Base-by-base conservation (phyloP, 2,113 vertebrate species). In the Lonchura striata region DNA sequence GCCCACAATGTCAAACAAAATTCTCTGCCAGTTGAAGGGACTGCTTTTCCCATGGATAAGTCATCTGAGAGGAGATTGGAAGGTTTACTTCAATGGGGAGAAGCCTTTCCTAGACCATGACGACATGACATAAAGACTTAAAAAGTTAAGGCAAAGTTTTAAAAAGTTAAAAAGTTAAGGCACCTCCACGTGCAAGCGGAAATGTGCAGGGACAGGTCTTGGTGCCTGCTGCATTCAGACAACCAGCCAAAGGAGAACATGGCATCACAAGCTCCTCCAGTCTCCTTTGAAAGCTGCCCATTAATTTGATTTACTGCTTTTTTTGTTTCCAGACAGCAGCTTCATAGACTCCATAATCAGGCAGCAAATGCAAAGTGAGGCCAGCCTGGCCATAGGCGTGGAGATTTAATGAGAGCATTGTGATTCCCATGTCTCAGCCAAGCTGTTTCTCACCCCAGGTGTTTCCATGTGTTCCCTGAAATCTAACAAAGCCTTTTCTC, bases 401-500 rank as follows among this genome's bases (percentile, higher is more conserved):
- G 81, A 90, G 91, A 77, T 93, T 86, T 96, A 94, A 97, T n/a
- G 80, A 97, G 86, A 90, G 72, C 54, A n/a, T 66, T 93, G 77
- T 53, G 64, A 91, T 82, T 96, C 44, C 81, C 44, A 50, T 64
- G 81, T 88, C 86, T 87, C 86, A 90, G 85, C 56, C 90, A 83
- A 92, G 92, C 92, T 97, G 92, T 94, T 94, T 74, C 70, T 89
- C 64, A 39, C 83, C 90, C 82, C 61, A 16, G 12, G 71, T 63
- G 42, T 77, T 83, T 93, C 42, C 79, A 42, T 17, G 41, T 57
- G 74, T 85, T 79, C 68, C 60, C 31, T 82, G 63, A 95, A 95
- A 96, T 63, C 85, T 90, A 96, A 96, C 87, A 96, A 60, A 96
- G 81, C 57, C 80, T 96, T 92, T 95, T 91, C 82, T 87, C 46